A percentile compares a stretch with the other conserved stretches of the same genome.
These are phyloP conservation scores for Meleagris gallopavo DNA, from an alignment of 2,113 vertebrate genomes.

Conservation along the genomic window DNA sequence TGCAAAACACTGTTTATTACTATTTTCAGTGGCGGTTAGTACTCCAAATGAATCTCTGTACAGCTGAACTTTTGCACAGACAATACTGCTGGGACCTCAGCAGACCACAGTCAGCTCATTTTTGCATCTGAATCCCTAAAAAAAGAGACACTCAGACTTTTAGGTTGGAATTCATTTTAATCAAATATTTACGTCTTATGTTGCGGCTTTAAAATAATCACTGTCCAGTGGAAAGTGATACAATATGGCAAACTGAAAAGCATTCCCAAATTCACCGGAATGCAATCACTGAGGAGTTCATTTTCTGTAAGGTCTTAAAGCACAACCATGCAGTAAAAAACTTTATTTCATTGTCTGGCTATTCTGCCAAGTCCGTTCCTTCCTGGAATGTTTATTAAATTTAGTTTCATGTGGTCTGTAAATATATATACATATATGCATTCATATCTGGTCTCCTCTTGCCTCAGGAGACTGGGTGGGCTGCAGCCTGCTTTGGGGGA, in stretches of 20 bases:
- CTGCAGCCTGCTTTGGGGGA: not conserved
- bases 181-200: conserved; percentile 20
- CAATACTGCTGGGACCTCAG: not conserved
- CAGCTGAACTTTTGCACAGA: not conserved
- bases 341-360: conserved; percentile 61
- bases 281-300: conserved; percentile 3
- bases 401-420: not conserved
- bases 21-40: not conserved
- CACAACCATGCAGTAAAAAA: conserved; percentile 30
- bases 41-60: not conserved
- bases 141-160: conserved; percentile 5
- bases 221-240: conserved; percentile 6
- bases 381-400: conserved; percentile 65
- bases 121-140: not conserved
- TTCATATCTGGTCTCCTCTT: not conserved
- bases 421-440: not conserved
- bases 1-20: conserved; percentile 17
- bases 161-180: conserved; percentile 22
- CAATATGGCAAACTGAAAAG: not conserved
- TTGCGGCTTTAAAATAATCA: conserved; percentile 20
- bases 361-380: conserved; percentile 36
- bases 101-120: not conserved
- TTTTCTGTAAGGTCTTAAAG: conserved; percentile 61
- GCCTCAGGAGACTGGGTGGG: not conserved
- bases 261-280: conserved; percentile 19